Evolutionary conservation across 2,888 invertebrate species (phyloP), one percentile per base, ranked within the genome.

Genomic region (Harpagoxenus sublaevis): DNA sequence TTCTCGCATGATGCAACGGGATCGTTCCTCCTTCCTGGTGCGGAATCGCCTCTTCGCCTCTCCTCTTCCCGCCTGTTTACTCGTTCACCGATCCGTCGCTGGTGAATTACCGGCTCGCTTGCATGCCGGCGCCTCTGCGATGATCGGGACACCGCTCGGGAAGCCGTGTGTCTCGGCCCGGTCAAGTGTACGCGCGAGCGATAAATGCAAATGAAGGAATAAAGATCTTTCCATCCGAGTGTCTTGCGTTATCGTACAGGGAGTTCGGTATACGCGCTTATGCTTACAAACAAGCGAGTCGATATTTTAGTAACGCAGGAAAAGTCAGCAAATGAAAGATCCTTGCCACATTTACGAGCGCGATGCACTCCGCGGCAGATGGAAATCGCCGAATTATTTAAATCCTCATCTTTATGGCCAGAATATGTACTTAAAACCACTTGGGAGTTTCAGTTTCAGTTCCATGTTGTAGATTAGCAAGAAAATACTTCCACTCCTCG

Each of bases 141-240:
- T 86, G 90, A 87, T 90, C 83, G 84, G 82, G 89, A 79, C 86
- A 79, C 55, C 60, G 63, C 75, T 66, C 48, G 23, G 23, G 48
- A 51, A 62, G 60, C 4, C 53, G 62, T 6, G 77, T 66, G 35
- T 62, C 73, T 23, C 48, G 79, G 5, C 83, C 79, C 85, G 89
- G 87, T 89, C 87, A 87, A 90, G 89, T 88, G 91, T 86, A 88
- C 85, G 75, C 83, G 86, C 89, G 89, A 60, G 84, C 83, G 91
- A 89, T 88, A 91, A 89, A 78, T 86, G 83, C 85, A 82, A 63
- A 53, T 68, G 73, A 75, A 71, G 68, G 77, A 84, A 86, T 83
- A 88, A 86, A 45, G 83, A 84, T 75, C 74, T 60, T 65, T 73
- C 74, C 62, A 70, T 81, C 85, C 75, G 68, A 74, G 66, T 83